phyloP scores from a whole-genome alignment of 2,888 invertebrate genomes.

The Agrochola macilenta region DNA sequence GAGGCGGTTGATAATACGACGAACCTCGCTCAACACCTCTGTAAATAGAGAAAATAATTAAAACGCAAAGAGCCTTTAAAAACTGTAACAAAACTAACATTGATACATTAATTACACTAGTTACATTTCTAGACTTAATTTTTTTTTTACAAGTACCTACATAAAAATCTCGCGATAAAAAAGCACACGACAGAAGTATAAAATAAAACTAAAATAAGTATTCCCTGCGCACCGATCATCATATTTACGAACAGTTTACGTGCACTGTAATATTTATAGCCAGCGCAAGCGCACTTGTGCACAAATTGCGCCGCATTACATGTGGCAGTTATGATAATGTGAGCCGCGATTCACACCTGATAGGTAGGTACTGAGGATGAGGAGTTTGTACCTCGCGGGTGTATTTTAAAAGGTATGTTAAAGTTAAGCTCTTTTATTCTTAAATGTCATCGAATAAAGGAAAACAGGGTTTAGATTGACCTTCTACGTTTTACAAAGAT shows the following conservation, averaged over 20 bases:
- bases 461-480: not conserved
- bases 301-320: slow-evolving; percentile 56
- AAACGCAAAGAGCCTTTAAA: not conserved
- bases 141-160: too few relatives aligned
- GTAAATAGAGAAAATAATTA: not conserved
- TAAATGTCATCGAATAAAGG: not conserved
- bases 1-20: too few relatives aligned
- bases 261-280: slow-evolving; percentile 44
- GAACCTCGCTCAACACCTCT: not conserved
- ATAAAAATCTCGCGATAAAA: not conserved
- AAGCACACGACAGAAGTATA: not conserved
- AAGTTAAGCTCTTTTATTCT: not conserved
- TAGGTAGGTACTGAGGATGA: slow-evolving; percentile 18
- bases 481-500: too few relatives aligned
- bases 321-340: slow-evolving; percentile 53
- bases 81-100: not conserved
- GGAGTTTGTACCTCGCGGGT: slow-evolving; percentile 1
- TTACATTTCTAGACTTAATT: too few relatives aligned
- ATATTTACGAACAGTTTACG: slow-evolving; percentile 51
- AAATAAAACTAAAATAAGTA: slow-evolving; percentile 1
- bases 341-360: slow-evolving; percentile 45
- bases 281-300: slow-evolving; percentile 32
- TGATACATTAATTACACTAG: not conserved
- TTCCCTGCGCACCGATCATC: slow-evolving; percentile 19
- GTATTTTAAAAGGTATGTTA: slow-evolving; percentile 5